Percentiles rank a stretch among this genome's conserved stretches.
Evolutionary conservation across 2,113 vertebrate species (phyloP).

Genomic region (Lathamus discolor): DNA sequence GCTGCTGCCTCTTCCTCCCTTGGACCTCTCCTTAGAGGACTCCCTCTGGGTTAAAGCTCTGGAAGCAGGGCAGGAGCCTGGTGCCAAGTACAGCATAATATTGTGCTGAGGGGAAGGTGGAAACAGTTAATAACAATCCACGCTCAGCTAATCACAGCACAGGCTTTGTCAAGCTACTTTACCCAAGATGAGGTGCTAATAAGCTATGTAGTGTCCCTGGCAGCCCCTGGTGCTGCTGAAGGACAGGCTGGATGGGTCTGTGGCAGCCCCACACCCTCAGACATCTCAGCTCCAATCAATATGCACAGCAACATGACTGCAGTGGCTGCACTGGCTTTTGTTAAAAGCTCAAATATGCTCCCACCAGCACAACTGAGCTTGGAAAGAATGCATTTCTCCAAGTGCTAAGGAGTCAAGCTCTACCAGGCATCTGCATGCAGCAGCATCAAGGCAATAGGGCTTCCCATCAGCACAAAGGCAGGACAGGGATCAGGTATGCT

Average conservation of each 20-base stretch:
- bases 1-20: not conserved
- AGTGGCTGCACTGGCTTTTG: not conserved
- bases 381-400: not conserved
- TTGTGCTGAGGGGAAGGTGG: not conserved
- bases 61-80: not conserved
- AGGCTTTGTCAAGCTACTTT: not conserved
- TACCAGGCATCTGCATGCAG: not conserved
- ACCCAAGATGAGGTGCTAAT: not conserved
- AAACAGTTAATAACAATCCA: slow-evolving; percentile 38
- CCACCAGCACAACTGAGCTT: not conserved
- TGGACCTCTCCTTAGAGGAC: not conserved
- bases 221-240: not conserved
- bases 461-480: not conserved
- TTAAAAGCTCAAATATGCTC: not conserved
- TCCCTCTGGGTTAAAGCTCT: not conserved
- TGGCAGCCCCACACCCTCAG: not conserved
- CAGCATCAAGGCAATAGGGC: not conserved
- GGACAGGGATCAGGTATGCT: not conserved
- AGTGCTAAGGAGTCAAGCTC: not conserved
- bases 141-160: not conserved
- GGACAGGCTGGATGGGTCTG: not conserved
- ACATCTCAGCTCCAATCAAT: rapidly evolving
- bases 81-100: not conserved
- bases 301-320: not conserved
- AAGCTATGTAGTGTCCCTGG: not conserved